Evolutionary conservation across 2,888 invertebrate genomes (phyloP), one percentile per base, ranked within the genome.

Genomic region (Caenorhabditis uteleia): DNA sequence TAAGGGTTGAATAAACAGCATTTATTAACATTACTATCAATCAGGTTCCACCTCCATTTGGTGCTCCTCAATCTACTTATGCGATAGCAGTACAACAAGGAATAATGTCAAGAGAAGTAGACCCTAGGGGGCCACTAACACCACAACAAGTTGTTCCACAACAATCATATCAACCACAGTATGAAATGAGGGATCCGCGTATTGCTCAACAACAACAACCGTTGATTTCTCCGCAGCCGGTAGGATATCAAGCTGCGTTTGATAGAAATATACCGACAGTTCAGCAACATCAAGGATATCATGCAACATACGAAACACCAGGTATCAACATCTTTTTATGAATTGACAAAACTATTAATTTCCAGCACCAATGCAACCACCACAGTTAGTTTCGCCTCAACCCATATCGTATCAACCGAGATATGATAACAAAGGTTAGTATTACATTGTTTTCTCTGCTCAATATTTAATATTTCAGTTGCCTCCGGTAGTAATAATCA

Each of bases 281-380:
- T 29, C 7, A n/a, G n/a, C 36, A 36, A 3, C 16, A n/a, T 18
- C 8, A 7, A 6, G 36, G 20, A 3, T 60, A 60, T 46, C 60
- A 60, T 18, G 54, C 50, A 12, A 55, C 48, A 46, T 55, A 55
- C 29, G 55, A 55, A 14, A 21, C 40, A 7, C 21, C 58, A n/a
- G n/a, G n/a, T n/a, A n/a, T n/a, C n/a, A n/a, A n/a, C n/a, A n/a
- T n/a, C n/a, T n/a, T n/a, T n/a, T n/a, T n/a, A n/a, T n/a, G n/a
- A n/a, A n/a, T n/a, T n/a, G n/a, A n/a, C n/a, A n/a, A n/a, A n/a
- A n/a, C n/a, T n/a, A n/a, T n/a, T n/a, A n/a, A n/a, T n/a, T n/a
- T n/a, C n/a, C n/a, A n/a, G n/a, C n/a, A n/a, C n/a, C n/a, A n/a
- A n/a, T n/a, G n/a, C n/a, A n/a, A 18, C 45, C 43, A 3, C 16